Percentiles rank a stretch among this genome's conserved stretches.
These are phyloP conservation scores for Itoplectis maculator DNA, from an alignment of 2,888 invertebrate genomes.

Conservation along the genomic window DNA sequence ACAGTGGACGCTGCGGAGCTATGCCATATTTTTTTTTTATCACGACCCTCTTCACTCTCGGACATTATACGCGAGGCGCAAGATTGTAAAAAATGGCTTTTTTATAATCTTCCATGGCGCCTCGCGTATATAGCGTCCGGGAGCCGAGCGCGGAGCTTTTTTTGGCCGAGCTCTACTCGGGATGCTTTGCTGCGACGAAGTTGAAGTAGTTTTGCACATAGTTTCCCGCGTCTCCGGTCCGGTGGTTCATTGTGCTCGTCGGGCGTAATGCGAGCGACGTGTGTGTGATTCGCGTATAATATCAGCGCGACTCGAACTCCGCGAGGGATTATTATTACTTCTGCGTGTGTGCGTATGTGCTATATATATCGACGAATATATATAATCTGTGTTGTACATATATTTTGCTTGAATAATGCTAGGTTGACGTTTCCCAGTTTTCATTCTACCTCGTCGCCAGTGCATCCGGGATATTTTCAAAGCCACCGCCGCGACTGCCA, in stretches of 20 bases:
- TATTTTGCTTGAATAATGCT: slow-evolving; percentile 24
- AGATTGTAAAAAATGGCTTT: too few species aligned
- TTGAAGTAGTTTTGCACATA: slow-evolving; percentile 18
- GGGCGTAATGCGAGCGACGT: neutral
- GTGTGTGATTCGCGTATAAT: slow-evolving; percentile 2
- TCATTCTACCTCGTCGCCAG: slow-evolving; percentile 23
- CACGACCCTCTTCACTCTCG: too few species aligned
- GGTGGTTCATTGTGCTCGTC: slow-evolving; percentile 4
- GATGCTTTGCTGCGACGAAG: neutral
- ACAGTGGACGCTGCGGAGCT: too few species aligned
- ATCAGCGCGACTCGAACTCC: slow-evolving; percentile 12
- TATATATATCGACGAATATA: neutral
- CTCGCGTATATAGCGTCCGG: too few species aligned
- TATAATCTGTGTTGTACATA: too few species aligned
- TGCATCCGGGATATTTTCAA: slow-evolving; percentile 38
- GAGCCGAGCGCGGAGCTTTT: neutral
- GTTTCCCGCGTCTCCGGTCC: neutral
- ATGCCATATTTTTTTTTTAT: too few species aligned
- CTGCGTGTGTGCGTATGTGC: neutral
- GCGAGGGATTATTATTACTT: slow-evolving; percentile 35
- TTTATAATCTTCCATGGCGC: too few species aligned
- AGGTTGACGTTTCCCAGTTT: slow-evolving; percentile 31
- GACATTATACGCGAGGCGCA: too few species aligned
- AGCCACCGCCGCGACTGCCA: slow-evolving; percentile 11
- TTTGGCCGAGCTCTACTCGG: neutral